phyloP scores from a whole-genome alignment of 2,113 vertebrate species.

The Propithecus coquereli region DNA sequence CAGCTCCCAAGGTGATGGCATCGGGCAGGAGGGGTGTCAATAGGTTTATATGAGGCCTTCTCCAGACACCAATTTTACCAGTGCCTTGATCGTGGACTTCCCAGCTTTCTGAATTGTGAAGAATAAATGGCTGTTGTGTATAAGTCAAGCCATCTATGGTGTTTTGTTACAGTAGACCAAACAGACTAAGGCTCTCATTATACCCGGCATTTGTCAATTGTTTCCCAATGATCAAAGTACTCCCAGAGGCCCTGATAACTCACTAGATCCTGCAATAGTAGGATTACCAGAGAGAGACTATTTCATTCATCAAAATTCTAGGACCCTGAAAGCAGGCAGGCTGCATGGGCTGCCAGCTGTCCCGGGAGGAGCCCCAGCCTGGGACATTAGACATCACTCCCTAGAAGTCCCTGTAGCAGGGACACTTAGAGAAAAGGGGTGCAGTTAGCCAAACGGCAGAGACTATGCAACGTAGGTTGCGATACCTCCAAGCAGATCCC shows the following conservation, averaged over 20 bases:
- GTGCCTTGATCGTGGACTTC: background rate
- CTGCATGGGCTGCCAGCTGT: fast-evolving
- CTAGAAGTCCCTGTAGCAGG: fast-evolving
- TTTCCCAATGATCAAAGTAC: background rate
- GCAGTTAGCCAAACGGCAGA: background rate
- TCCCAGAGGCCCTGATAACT: background rate
- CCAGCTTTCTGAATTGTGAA: background rate
- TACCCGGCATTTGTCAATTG: background rate
- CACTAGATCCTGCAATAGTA: no score
- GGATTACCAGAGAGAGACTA: no score
- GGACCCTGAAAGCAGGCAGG: background rate
- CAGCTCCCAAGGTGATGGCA: no score
- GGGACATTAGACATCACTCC: background rate
- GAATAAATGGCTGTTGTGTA: no score
- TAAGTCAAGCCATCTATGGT: background rate
- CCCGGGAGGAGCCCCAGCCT: no score
- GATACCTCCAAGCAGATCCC: background rate
- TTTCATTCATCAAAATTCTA: background rate
- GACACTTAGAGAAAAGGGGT: background rate
- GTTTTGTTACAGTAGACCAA: background rate
- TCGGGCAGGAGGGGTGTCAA: background rate
- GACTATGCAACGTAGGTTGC: background rate
- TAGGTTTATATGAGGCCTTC: background rate
- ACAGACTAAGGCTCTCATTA: background rate
- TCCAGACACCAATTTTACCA: no score